Evolutionary conservation across 1,140 invertebrate genomes (phyloP), one percentile per base, ranked within the genome.

Genomic region (Geopemphigus sp.): DNA sequence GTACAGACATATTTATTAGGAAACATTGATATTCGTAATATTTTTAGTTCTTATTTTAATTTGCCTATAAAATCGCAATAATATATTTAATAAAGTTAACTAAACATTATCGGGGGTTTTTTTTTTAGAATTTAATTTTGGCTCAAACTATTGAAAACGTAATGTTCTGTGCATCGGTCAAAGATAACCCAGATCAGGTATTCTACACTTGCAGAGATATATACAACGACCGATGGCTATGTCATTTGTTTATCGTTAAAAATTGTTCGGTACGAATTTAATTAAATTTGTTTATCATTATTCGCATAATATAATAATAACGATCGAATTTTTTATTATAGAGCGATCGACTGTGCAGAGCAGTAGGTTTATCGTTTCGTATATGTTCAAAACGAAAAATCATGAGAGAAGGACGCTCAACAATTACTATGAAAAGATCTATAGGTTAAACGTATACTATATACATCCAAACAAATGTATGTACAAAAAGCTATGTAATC

Each of bases 71-170:
- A 39, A 39, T 3, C 32, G 8, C 32, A 39, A 39, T 39, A 8
- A 3, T 8, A 39, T 39, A 39, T 39, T 39, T 39, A 39, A 39
- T 39, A 39, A 39, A 39, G 3, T 4, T 39, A 39, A 39, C 32
- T 39, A 39, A 39, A 39, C 8, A 39, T 39, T 39, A 8, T 39
- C 8, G 32, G 3, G 3, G 32, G 3, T 39, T 39, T 74, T 24
- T 45, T 45, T 32, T 74, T 74, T 59, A 74, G 72, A 57, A 45
- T 57, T 74, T 74, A 57, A 74, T 74, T 39, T 39, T 74, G 11
- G 72, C 72, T n/a, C 72, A 74, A 56, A 74, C 22, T 14, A 59
- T 74, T 74, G 72, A 57, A 57, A 57, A 59, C 39, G n/a, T 74
- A 12, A 6, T 56, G 19, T 74, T 59, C 59, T 74, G 72, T 57